phyloP scores from a whole-genome alignment of 1,140 invertebrate genomes.

The Vanessa atalanta region DNA sequence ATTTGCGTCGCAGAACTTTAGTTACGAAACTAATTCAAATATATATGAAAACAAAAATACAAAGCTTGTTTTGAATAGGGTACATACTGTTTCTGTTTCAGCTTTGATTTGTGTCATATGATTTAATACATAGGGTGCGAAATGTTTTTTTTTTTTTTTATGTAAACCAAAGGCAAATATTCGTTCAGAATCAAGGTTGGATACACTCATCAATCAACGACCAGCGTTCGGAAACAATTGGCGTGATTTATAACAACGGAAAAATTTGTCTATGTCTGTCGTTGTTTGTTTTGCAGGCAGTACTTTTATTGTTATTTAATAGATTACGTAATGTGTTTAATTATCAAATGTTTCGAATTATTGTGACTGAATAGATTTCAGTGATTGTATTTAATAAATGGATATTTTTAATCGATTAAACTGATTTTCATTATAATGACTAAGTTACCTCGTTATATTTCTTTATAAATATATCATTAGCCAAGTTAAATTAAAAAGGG shows the following conservation, averaged over 20 bases:
- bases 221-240: conserved; percentile 26
- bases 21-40: background rate
- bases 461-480: no score
- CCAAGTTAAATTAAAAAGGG: no score
- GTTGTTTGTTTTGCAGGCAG: background rate
- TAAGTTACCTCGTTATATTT: no score
- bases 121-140: conserved; percentile 5
- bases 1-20: no score
- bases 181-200: conserved; percentile 31
- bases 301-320: background rate
- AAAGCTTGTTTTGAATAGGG: background rate
- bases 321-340: no score
- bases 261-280: conserved; percentile 10
- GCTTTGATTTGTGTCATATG: background rate
- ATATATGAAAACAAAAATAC: background rate
- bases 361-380: no score
- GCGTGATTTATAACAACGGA: conserved; percentile 33
- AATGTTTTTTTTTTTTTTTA: background rate
- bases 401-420: no score
- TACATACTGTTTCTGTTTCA: background rate
- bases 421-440: no score
- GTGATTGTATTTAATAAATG: no score
- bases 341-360: no score
- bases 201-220: conserved; percentile 27
- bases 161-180: conserved; percentile 21